Evolutionary conservation across 2,797 vertebrate species (phyloP).

Genomic region (Liasis olivaceus): DNA sequence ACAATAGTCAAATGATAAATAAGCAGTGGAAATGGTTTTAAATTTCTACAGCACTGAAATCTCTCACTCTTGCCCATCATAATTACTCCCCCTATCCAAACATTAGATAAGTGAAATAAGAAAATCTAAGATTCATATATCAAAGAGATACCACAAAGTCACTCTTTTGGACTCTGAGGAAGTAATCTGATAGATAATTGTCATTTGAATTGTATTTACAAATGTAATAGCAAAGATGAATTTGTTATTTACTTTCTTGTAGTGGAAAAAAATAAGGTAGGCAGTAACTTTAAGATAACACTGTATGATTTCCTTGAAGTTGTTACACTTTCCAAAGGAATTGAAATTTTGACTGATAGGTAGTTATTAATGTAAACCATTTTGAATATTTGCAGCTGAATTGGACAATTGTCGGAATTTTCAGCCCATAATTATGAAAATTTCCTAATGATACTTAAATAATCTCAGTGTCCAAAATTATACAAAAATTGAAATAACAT

Average conservation of each 20-base stretch:
- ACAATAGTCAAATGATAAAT: not conserved
- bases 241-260: not conserved
- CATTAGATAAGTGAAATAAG: slow-evolving; percentile 3
- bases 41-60: not conserved
- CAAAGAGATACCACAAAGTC: not conserved
- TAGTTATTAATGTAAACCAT: slow-evolving; percentile 48
- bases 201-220: not conserved
- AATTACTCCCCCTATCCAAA: not conserved
- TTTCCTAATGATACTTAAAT: slow-evolving; percentile 44
- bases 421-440: slow-evolving; percentile 33
- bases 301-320: slow-evolving; percentile 47
- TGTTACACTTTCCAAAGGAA: slow-evolving; percentile 47
- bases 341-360: not conserved
- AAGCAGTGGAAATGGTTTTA: not conserved
- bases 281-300: slow-evolving; percentile 43
- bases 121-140: not conserved
- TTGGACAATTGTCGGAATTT: slow-evolving; percentile 36
- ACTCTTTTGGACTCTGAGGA: not conserved
- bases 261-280: slow-evolving; percentile 33
- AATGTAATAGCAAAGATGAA: not conserved
- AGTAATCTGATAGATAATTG: not conserved
- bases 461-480: slow-evolving; percentile 32
- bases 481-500: slow-evolving; percentile 39
- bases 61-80: not conserved
- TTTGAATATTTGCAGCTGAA: slow-evolving; percentile 47